Base-by-base conservation (phyloP, 1,140 invertebrate genomes). In the Drosophila athabasca region DNA sequence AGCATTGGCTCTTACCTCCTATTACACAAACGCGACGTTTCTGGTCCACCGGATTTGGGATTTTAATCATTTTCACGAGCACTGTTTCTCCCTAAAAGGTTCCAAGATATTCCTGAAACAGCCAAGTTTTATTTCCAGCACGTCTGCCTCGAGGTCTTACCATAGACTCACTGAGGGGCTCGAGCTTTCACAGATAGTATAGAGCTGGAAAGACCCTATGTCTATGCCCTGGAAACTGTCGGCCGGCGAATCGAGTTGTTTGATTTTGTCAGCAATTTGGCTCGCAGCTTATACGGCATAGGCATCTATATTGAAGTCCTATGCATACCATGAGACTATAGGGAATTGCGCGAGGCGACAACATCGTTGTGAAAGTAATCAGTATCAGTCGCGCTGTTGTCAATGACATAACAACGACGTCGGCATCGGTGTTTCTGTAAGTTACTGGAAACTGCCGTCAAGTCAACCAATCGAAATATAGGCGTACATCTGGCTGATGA, bases 11-110 rank as follows among this genome's bases (percentile, higher is more conserved):
- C 49, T 75, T 69, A 84, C 81, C 81, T 26, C 96, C 96, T 57
- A 97, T 94, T 4, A 97, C 94, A 69, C 87, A 91, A 7, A 92
- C 87, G 51, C 90, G 83, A 49, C 73, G 66, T 43, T 78, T 66
- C 24, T 89, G 67, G 22, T 74, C 46, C 35, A 71, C 55, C 35
- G 65, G 54, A 41, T 58, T 70, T 35, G 65, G 54, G 44, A 54
- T 70, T 60, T 88, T 76, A 22, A 64, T 64, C 72, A 82, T 79
- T 62, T 51, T 69, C 3, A 13, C 35, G 11, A 13, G 17, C 26
- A 8, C 11, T 15, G n/a, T 39, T 15, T 6, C 11, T 6, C 2
- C 6, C 31, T 35, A 24, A 19, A 6, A 19, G 8, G 24, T n/a
- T 4, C 2, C 8, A 31, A 31, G 0, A 26, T 5, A 26, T 26